Conservation (phyloP, 2,888 invertebrate species). For the Lepidochrysops patricia region DNA sequence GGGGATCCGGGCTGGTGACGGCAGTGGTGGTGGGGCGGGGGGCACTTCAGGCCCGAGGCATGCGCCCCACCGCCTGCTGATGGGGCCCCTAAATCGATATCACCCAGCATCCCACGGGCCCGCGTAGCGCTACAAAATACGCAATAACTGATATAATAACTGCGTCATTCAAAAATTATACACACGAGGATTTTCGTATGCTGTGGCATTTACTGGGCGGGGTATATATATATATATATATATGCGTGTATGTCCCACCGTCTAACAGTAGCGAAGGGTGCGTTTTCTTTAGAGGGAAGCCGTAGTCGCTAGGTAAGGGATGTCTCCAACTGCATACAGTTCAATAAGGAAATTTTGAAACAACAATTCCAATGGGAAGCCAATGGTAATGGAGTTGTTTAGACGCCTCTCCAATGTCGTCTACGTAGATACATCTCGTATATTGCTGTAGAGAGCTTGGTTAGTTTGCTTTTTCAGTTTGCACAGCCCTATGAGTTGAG, state of each 20-base stretch:
- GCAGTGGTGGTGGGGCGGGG: slow-evolving; percentile 21
- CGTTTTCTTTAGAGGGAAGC: too few species aligned
- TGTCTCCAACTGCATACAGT: too few species aligned
- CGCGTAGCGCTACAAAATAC: slow-evolving; percentile 58
- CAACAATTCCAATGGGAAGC: too few species aligned
- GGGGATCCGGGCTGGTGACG: slow-evolving; percentile 18
- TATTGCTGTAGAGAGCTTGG: background rate
- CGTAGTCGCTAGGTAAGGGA: too few species aligned
- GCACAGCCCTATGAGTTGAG: background rate
- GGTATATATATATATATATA: too few species aligned
- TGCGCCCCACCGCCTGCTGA: slow-evolving; percentile 42
- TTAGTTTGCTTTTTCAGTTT: background rate
- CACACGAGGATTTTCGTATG: background rate
- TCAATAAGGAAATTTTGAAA: too few species aligned
- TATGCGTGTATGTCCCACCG: too few species aligned
- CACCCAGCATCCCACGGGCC: slow-evolving; percentile 45
- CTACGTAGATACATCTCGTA: background rate
- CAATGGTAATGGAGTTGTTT: too few species aligned
- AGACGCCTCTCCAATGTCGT: background rate
- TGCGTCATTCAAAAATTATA: background rate
- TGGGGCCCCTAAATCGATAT: slow-evolving; percentile 65
- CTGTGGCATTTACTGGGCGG: too few species aligned
- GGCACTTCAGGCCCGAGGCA: slow-evolving; percentile 32
- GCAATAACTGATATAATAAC: slow-evolving; percentile 39
- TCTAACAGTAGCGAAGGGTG: too few species aligned